Conservation (phyloP, 2,113 vertebrate species). For the Rhynchomys soricoides region DNA sequence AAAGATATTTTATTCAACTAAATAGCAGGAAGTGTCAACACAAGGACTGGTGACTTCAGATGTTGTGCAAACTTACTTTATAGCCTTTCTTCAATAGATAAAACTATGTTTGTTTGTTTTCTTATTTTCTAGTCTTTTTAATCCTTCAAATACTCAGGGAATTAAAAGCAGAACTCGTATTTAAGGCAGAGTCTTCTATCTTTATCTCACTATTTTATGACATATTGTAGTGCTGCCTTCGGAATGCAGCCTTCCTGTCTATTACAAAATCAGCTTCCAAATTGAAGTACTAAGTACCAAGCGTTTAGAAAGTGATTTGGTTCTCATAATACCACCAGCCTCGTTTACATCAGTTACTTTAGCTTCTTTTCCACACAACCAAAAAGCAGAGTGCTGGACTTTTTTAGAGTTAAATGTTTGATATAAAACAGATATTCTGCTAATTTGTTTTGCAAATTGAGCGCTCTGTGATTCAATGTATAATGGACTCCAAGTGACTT, state of each 20-base stretch:
- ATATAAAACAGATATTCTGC: conserved; percentile 77
- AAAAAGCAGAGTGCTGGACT: conserved; percentile 63
- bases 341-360: conserved; percentile 73
- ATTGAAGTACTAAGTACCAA: conserved; percentile 76
- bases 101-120: conserved; percentile 16
- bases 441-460: conserved; percentile 78
- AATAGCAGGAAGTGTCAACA: fast-evolving
- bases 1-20: fast-evolving
- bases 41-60: conserved; percentile 40
- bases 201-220: conserved; percentile 73
- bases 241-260: conserved; percentile 69
- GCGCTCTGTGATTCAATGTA: conserved; percentile 55
- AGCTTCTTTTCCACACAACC: conserved; percentile 57
- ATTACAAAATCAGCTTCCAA: conserved; percentile 77
- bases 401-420: conserved; percentile 75
- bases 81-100: conserved; percentile 13
- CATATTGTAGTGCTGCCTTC: conserved; percentile 65
- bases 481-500: conserved; percentile 57
- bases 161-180: conserved; percentile 71
- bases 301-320: conserved; percentile 79
- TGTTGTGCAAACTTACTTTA: conserved; percentile 48
- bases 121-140: conserved; percentile 43
- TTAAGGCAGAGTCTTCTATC: conserved; percentile 69
- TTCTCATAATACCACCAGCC: conserved; percentile 51
- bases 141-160: conserved; percentile 56